Evolutionary conservation across 2,888 invertebrate genomes (phyloP).

Genomic region (Ametastegia equiseti): DNA sequence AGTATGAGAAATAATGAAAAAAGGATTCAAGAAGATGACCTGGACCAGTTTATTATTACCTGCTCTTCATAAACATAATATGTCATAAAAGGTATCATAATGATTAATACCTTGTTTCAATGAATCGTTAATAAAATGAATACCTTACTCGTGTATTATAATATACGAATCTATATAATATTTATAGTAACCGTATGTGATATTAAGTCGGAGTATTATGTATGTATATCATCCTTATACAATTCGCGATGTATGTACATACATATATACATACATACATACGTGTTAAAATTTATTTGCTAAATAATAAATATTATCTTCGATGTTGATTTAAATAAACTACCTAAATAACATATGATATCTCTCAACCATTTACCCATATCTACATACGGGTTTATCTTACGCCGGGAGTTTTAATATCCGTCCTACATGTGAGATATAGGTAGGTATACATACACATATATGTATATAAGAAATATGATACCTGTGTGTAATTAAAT

Average conservation of each 20-base stretch:
- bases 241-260: neutral
- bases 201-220: neutral
- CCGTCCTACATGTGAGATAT: too few relatives aligned
- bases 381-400: neutral
- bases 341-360: constrained; percentile 34
- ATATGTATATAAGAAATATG: neutral
- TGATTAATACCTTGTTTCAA: too few relatives aligned
- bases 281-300: constrained; percentile 35
- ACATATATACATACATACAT: neutral
- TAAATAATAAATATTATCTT: constrained; percentile 50
- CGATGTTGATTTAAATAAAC: constrained; percentile 50
- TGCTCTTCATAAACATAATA: too few relatives aligned
- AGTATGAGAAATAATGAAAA: neutral
- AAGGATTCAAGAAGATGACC: too few relatives aligned
- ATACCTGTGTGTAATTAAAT: neutral
- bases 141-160: neutral
- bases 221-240: neutral
- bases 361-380: neutral
- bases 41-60: too few relatives aligned
- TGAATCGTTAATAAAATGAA: neutral
- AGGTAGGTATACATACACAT: neutral
- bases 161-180: neutral
- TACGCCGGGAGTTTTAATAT: too few relatives aligned
- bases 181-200: neutral
- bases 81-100: too few relatives aligned